Percentiles rank a stretch among this genome's conserved stretches.
Evolutionary conservation across 1,140 invertebrate genomes (phyloP).

Genomic region (Stratiolaelaps scimitus): DNA sequence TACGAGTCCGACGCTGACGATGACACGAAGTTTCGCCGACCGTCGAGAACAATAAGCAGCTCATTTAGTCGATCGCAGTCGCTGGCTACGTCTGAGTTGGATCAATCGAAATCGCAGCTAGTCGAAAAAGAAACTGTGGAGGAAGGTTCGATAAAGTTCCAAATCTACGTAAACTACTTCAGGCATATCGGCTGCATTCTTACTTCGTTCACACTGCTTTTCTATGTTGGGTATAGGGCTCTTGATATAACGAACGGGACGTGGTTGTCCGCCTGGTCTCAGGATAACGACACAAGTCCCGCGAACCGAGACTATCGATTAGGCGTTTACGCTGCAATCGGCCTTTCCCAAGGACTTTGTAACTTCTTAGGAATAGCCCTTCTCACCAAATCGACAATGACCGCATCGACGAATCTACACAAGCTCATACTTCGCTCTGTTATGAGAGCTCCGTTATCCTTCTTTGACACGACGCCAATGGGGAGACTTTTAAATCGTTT

Average conservation of each 20-base stretch:
- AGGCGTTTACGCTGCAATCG: slow-evolving; percentile 28
- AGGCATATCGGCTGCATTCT: not conserved
- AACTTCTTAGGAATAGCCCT: slow-evolving; percentile 16
- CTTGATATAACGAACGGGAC: slow-evolving; percentile 16
- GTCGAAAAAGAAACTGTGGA: slow-evolving; percentile 23
- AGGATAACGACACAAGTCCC: not conserved
- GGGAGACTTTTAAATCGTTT: slow-evolving; percentile 46
- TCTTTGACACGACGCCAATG: slow-evolving; percentile 50
- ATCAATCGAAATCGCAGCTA: not conserved
- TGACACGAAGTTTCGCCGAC: not conserved
- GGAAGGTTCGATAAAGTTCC: slow-evolving; percentile 10
- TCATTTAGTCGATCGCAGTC: slow-evolving; percentile 41
- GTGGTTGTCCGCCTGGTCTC: slow-evolving; percentile 27
- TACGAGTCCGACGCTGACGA: not conserved
- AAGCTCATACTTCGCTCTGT: slow-evolving; percentile 50
- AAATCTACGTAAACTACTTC: slow-evolving; percentile 25
- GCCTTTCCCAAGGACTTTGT: slow-evolving; percentile 29
- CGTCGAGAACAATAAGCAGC: too few species aligned
- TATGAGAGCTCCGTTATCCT: slow-evolving; percentile 50
- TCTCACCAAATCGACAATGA: slow-evolving; percentile 35
- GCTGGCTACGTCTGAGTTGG: not conserved
- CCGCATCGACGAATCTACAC: slow-evolving; percentile 51
- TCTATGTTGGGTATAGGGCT: slow-evolving; percentile 9
- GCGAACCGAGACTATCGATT: slow-evolving; percentile 3
- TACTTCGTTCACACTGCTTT: not conserved